A percentile compares a stretch with the other conserved stretches of the same genome.
These are phyloP conservation scores for Melanchra persicariae DNA, from an alignment of 2,888 invertebrate species.

Conservation along the genomic window DNA sequence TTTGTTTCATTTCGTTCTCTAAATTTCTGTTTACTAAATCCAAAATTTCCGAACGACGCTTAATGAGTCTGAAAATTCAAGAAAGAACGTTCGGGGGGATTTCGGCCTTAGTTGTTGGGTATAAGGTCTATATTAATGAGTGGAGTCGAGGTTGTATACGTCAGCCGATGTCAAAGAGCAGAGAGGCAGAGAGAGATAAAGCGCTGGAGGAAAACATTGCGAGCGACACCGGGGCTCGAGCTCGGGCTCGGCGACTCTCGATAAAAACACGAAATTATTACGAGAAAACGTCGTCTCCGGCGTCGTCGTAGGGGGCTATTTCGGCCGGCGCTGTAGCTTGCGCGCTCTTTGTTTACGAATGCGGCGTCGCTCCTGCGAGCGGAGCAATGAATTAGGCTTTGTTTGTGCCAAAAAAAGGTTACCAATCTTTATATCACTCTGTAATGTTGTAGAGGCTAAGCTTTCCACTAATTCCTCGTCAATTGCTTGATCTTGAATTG, in stretches of 20 bases:
- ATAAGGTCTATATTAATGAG: slow-evolving; percentile 80
- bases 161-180: slow-evolving; percentile 89
- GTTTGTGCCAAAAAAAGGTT: slow-evolving; percentile 64
- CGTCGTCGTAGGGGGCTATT: slow-evolving; percentile 70
- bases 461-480: slow-evolving; percentile 62
- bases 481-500: slow-evolving; percentile 60
- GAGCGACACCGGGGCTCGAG: slow-evolving; percentile 62
- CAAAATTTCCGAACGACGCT: slow-evolving; percentile 85
- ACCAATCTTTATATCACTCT: slow-evolving; percentile 58
- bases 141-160: slow-evolving; percentile 75
- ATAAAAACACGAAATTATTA: slow-evolving; percentile 75
- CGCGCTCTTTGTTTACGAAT: slow-evolving; percentile 66
- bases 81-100: slow-evolving; percentile 69
- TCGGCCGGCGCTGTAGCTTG: slow-evolving; percentile 67
- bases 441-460: slow-evolving; percentile 57
- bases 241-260: slow-evolving; percentile 68
- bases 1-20: slow-evolving; percentile 74
- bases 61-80: slow-evolving; percentile 87
- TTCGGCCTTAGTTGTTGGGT: slow-evolving; percentile 68
- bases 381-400: slow-evolving; percentile 70
- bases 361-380: slow-evolving; percentile 55
- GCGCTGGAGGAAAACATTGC: slow-evolving; percentile 86
- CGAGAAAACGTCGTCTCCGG: slow-evolving; percentile 68
- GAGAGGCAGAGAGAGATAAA: slow-evolving; percentile 85
- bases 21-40: slow-evolving; percentile 84